Evolutionary conservation across 2,113 vertebrate genomes (phyloP).

Genomic region (Boleophthalmus pectinirostris): DNA sequence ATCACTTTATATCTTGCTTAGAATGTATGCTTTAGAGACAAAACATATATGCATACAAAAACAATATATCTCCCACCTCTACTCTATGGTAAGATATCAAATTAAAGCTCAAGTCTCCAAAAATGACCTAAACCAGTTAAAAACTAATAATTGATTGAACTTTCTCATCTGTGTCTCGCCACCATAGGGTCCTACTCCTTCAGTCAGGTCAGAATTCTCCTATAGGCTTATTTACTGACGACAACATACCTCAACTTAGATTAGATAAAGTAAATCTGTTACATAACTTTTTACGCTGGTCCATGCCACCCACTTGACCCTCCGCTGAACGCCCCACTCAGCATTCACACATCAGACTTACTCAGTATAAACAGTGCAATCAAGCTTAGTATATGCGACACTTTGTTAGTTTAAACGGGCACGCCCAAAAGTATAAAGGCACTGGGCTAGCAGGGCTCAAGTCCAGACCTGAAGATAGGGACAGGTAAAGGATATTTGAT

Average conservation of each 20-base stretch:
- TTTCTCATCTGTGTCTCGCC: not conserved
- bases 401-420: constrained; percentile 44
- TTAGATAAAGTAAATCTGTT: constrained; percentile 16
- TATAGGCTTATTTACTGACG: not conserved
- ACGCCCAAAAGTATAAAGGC: constrained; percentile 34
- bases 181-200: not conserved
- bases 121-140: not conserved
- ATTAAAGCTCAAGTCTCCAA: not conserved
- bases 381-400: constrained; percentile 28
- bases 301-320: constrained; percentile 21
- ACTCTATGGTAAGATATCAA: not conserved
- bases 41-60: no score
- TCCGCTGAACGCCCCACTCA: constrained; percentile 43
- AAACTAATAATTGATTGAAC: not conserved
- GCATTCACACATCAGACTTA: constrained; percentile 47
- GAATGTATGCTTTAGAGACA: no score
- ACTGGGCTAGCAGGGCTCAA: constrained; percentile 15
- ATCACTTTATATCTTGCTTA: no score
- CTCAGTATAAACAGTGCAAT: constrained; percentile 53
- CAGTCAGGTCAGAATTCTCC: not conserved
- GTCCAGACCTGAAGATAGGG: not conserved
- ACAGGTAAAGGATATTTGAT: not conserved
- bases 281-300: not conserved
- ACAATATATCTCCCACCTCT: not conserved
- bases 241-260: constrained; percentile 18